Conservation (phyloP, 2,888 invertebrate genomes). For the Volucella bombylans region DNA sequence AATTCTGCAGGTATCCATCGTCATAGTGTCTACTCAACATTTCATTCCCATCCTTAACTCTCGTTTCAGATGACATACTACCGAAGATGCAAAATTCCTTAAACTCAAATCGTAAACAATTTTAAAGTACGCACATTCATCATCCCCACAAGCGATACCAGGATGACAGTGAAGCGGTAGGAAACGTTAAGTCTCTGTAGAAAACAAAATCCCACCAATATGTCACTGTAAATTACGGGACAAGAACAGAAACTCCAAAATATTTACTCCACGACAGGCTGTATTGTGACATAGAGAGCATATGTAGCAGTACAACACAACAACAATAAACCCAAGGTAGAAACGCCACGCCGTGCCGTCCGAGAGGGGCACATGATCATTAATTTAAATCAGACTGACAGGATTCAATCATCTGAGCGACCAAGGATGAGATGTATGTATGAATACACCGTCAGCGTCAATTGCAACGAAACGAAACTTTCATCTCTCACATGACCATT, state of each 20-base stretch:
- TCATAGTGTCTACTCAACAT: conserved; percentile 4
- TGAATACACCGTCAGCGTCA: conserved; percentile 3
- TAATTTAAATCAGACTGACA: conserved; percentile 73
- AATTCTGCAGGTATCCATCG: no score
- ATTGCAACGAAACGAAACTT: conserved; percentile 17
- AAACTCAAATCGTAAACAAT: conserved; percentile 53
- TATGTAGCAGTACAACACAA: background rate
- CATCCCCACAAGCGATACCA: conserved; percentile 40
- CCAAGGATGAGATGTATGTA: background rate
- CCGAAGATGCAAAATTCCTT: conserved; percentile 25
- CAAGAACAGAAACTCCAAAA: conserved; percentile 10
- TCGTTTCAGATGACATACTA: conserved; percentile 61
- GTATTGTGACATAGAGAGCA: conserved; percentile 18
- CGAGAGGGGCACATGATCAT: conserved; percentile 55
- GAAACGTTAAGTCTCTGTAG: background rate
- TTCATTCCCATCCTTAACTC: conserved; percentile 29
- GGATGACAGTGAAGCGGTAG: conserved; percentile 23
- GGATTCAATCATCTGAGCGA: conserved; percentile 68
- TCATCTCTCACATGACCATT: conserved; percentile 33
- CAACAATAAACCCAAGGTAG: background rate
- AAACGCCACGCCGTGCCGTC: conserved; percentile 5
- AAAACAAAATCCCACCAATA: conserved; percentile 53
- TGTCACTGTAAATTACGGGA: conserved; percentile 65
- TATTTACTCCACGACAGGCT: background rate
- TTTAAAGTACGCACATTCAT: conserved; percentile 55